A percentile compares a stretch with the other conserved stretches of the same genome.
Evolutionary conservation across 2,113 vertebrate genomes (phyloP).

Genomic region (Mus spicilegus): DNA sequence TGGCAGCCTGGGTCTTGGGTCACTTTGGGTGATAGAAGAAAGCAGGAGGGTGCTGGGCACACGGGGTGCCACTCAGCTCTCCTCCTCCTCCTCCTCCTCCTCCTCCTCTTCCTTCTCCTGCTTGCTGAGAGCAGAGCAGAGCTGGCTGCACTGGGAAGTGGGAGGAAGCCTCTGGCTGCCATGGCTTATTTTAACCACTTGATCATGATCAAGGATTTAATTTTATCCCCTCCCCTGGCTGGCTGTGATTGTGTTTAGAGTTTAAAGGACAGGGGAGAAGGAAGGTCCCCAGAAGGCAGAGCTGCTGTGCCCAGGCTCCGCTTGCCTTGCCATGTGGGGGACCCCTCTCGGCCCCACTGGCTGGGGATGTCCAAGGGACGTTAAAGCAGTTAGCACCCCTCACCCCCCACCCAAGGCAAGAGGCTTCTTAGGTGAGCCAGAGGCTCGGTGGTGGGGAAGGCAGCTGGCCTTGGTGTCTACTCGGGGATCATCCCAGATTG

Average conservation of each 20-base stretch:
- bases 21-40: background rate
- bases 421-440: slow-evolving; percentile 75
- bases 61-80: background rate
- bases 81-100: background rate
- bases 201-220: slow-evolving; percentile 79
- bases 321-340: background rate
- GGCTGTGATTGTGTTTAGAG: slow-evolving; percentile 67
- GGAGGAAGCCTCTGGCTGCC: slow-evolving; percentile 55
- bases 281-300: slow-evolving; percentile 27
- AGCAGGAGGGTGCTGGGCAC: background rate
- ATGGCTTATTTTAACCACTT: slow-evolving; percentile 60
- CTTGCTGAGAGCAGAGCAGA: background rate
- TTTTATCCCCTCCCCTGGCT: slow-evolving; percentile 76
- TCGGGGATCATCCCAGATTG: slow-evolving; percentile 34
- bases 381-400: slow-evolving; percentile 69
- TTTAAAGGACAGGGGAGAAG: background rate
- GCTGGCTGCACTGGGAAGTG: background rate
- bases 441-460: background rate
- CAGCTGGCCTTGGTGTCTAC: slow-evolving; percentile 36
- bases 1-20: background rate
- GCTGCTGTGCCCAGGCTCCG: background rate
- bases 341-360: background rate
- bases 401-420: slow-evolving; percentile 48
- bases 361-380: slow-evolving; percentile 70
- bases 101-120: background rate